Evolutionary conservation across 2,113 vertebrate genomes (phyloP), one percentile per base, ranked within the genome.

Genomic region (Centropristis striata): DNA sequence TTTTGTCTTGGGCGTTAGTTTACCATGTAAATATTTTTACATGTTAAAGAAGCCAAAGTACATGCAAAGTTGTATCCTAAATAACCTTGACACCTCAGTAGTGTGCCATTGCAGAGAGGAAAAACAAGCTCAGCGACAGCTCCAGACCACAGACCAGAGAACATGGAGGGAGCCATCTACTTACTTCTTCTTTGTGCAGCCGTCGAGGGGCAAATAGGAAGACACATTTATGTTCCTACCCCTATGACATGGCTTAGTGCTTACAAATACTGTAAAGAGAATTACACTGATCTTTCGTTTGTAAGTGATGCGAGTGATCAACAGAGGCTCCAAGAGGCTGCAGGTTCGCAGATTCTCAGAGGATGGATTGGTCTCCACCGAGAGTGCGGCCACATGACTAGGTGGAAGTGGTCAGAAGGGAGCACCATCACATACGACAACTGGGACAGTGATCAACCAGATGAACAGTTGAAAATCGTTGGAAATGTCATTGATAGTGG

Each of bases 401-500:
- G 0, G 12, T 87, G 82, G 86, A 78, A 1, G 7, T 90, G 89
- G 89, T 78, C 80, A 0, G 80, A 57, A 58, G 77, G 73, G 4
- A 39, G 14, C 41, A 0, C 2, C 2, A 1, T 55, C 1, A 82
- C 64, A 16, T 83, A 68, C 37, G 0, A 8, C 16, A 78, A 71
- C 32, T 85, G 81, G 81, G 0, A 0, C 0, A 0, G 0, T 0
- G 0, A 0, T 0, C 5, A 71, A 39, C 68, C 70, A 21, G 0
- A 72, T n/a, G 3, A 42, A 0, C 0, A 0, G 2, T 0, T 32
- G 6, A 46, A 78, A 4, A 0, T 1, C 1, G 1, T 0, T 21
- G 23, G 1, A 25, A 0, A 11, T 0, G 0, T 71, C 8, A 0
- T 0, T 1, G 0, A 0, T 9, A 0, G 18, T 1, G 28, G 55